Evolutionary conservation across 2,797 vertebrate genomes (phyloP).

Genomic region (Amblyopsis hoosieri): DNA sequence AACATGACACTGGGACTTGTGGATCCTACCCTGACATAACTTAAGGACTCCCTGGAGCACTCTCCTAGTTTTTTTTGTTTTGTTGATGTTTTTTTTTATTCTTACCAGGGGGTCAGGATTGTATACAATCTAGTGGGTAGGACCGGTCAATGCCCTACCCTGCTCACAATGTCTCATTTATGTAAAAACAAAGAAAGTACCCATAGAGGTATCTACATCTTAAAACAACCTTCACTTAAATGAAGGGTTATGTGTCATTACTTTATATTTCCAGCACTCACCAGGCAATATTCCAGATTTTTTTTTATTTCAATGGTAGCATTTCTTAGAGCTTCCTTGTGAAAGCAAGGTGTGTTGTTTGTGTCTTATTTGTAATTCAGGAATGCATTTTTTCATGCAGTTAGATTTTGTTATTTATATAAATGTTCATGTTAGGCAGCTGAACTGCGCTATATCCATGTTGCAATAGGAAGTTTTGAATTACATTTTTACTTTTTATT

Average conservation of each 20-base stretch:
- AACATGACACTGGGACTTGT: slow-evolving; percentile 56
- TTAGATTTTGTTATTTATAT: slow-evolving; percentile 65
- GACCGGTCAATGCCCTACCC: slow-evolving; percentile 20
- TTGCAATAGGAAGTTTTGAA: slow-evolving; percentile 40
- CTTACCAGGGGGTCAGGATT: slow-evolving; percentile 26
- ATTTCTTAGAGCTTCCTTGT: slow-evolving; percentile 55
- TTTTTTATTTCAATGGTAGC: slow-evolving; percentile 30
- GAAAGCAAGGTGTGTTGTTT: slow-evolving; percentile 47
- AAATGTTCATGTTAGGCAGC: slow-evolving; percentile 43
- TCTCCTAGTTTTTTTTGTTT: slow-evolving; percentile 62
- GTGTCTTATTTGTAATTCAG: slow-evolving; percentile 42
- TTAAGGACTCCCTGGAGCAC: slow-evolving; percentile 49
- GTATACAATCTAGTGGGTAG: slow-evolving; percentile 34
- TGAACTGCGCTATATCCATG: slow-evolving; percentile 45
- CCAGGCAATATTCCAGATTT: slow-evolving; percentile 38
- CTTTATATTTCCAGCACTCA: slow-evolving; percentile 38
- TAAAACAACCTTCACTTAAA: slow-evolving; percentile 43
- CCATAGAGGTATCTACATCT: slow-evolving; percentile 63
- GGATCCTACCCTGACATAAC: slow-evolving; percentile 49
- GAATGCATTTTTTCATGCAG: slow-evolving; percentile 31
- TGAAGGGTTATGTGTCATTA: no score
- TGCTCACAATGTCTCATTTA: slow-evolving; percentile 42
- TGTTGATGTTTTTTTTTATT: slow-evolving; percentile 22
- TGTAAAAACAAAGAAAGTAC: slow-evolving; percentile 44
- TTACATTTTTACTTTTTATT: slow-evolving; percentile 44